Evolutionary conservation across 23 tunicate genomes (phyloP).

Genomic region (Corella eumyota): DNA sequence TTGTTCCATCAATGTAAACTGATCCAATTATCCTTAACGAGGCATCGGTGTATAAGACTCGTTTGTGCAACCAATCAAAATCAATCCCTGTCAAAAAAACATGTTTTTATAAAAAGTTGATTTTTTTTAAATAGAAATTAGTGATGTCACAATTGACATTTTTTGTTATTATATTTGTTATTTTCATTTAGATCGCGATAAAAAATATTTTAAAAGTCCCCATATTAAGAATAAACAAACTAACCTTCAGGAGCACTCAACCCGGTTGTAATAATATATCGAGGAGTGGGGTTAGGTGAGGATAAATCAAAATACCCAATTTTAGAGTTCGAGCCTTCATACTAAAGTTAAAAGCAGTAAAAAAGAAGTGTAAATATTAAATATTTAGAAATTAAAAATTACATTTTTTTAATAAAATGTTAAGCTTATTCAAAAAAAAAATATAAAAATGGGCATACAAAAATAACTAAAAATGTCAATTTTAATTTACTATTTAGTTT

Average conservation of each 20-base stretch:
- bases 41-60: conserved; percentile 62
- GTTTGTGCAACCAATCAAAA: conserved; percentile 61
- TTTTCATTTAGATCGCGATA: too few relatives aligned
- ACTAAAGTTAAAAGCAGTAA: conserved; percentile 8
- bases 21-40: conserved; percentile 28
- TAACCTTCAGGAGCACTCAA: conserved; percentile 36
- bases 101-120: background rate
- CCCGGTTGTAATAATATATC: conserved; percentile 32
- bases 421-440: too few relatives aligned
- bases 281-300: conserved; percentile 2
- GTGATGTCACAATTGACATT: too few relatives aligned
- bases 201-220: too few relatives aligned
- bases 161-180: too few relatives aligned
- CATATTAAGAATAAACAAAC: too few relatives aligned
- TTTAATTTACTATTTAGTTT: background rate
- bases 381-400: too few relatives aligned
- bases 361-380: too few relatives aligned
- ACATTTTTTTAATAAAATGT: too few relatives aligned
- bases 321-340: conserved; percentile 21
- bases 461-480: background rate
- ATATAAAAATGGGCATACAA: background rate
- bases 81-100: conserved; percentile 38
- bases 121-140: too few relatives aligned
- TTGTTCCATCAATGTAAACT: conserved; percentile 41
- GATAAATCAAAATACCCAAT: conserved; percentile 33